Conservation (phyloP, 2,888 invertebrate genomes). For the Encarsia formosa region DNA sequence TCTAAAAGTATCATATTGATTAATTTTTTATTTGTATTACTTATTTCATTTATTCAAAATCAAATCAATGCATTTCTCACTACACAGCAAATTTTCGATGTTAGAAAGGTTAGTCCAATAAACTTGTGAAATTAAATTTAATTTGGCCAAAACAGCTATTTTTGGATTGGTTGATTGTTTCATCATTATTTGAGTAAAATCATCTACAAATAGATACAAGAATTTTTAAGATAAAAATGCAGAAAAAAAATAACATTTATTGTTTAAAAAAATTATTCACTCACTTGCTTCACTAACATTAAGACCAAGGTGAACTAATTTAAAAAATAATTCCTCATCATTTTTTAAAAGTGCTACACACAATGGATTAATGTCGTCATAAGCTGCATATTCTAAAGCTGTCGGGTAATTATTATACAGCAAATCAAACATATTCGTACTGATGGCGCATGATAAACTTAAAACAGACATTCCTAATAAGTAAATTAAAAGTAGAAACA, state of each 20-base stretch:
- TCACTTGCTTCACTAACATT: constrained; percentile 38
- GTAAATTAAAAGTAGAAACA: neutral
- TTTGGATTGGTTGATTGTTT: constrained; percentile 39
- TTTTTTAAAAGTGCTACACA: constrained; percentile 45
- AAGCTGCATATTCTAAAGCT: constrained; percentile 34
- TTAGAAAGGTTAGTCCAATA: constrained; percentile 41
- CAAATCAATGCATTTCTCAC: neutral
- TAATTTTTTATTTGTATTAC: no score
- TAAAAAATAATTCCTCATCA: constrained; percentile 40
- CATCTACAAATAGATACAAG: constrained; percentile 29
- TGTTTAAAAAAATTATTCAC: constrained; percentile 2
- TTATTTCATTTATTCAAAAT: no score
- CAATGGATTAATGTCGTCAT: constrained; percentile 43
- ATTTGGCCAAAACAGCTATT: constrained; percentile 36
- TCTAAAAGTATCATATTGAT: no score
- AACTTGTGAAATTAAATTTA: constrained; percentile 31
- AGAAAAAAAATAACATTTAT: neutral
- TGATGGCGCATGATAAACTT: constrained; percentile 40
- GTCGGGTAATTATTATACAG: constrained; percentile 37
- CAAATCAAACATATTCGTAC: constrained; percentile 39
- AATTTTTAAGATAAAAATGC: neutral
- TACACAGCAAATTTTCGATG: constrained; percentile 20
- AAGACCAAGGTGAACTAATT: constrained; percentile 37
- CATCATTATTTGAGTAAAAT: constrained; percentile 43
- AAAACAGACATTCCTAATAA: constrained; percentile 40